Base-by-base conservation (phyloP, 2,113 vertebrate genomes). In the Laterallus jamaicensis region DNA sequence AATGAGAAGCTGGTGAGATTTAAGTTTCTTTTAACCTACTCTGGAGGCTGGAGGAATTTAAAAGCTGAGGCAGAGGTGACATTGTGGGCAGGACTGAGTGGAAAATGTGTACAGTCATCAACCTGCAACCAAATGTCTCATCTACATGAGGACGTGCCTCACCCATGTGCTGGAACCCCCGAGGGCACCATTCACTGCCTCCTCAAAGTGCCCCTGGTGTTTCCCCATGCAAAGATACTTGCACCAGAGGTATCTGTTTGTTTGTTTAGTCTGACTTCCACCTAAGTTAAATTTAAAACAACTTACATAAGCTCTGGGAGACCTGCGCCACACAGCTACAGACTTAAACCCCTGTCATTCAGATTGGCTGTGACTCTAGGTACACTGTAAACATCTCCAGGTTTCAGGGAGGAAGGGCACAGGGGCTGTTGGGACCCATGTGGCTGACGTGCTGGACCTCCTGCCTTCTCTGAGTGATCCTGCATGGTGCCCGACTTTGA, bases 81-180 rank as follows among this genome's bases (percentile, higher is more conserved):
- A 79, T 19, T n/a, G 66, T 37, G 74, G 54, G 69, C 86, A 92
- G 39, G 66, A 91, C 40, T 2, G 21, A 94, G 66, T 40, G 77
- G 94, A 96, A 95, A 95, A 91, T 68, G 18, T n/a, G 39, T 91
- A 28, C 13, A 19, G 17, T 79, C 86, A 84, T 87, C 66, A 79
- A 82, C 62, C 89, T 95, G 87, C 86, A 82, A 44, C 42, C 94
- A 92, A 74, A 83, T 63, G 82, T 88, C 74, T 92, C 85, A 92
- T 64, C 85, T 88, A 37, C 77, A 75, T 56, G 47, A 89, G 69
- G 88, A 84, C 1, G 0, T 75, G 83, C 58, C 77, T 93, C 39
- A 64, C 80, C 39, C 49, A 24, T 52, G 29, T 28, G 86, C 82
- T 70, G 47, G 62, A 59, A 44, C 84, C 83, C 86, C 71, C 4